phyloP scores from a whole-genome alignment of 2,113 vertebrate species.

The Speoplatyrhinus poulsoni region DNA sequence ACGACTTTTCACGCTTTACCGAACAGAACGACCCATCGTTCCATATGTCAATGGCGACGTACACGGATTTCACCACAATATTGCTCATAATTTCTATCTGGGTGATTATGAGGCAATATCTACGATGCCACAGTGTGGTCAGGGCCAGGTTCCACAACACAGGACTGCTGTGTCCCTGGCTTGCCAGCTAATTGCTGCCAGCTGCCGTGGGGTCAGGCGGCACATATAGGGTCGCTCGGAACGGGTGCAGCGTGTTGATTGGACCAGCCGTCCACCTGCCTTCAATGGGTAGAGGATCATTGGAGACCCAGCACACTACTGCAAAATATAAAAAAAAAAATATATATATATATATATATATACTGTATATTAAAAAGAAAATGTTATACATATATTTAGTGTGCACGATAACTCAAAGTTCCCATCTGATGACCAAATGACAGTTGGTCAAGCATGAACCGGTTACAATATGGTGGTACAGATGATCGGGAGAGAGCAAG shows the following conservation, averaged over 20 bases:
- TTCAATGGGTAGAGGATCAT: conserved; percentile 73
- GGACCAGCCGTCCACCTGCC: conserved; percentile 61
- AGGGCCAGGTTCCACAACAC: conserved; percentile 30
- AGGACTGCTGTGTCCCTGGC: conserved; percentile 63
- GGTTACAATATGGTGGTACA: no score
- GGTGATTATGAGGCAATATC: no score
- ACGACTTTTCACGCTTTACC: no score
- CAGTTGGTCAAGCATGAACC: no score
- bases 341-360: no score
- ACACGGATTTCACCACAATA: no score
- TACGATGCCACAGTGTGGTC: no score
- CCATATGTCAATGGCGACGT: no score
- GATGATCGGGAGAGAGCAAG: no score
- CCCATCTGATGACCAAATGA: no score
- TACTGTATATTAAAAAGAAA: background rate
- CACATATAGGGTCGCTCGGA: conserved; percentile 80
- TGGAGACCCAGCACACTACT: conserved; percentile 49
- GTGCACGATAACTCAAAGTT: background rate
- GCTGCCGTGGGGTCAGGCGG: conserved; percentile 59
- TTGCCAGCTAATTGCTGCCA: conserved; percentile 78
- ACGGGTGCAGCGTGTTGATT: conserved; percentile 74
- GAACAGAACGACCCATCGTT: no score
- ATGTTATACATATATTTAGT: background rate
- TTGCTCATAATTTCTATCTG: no score
- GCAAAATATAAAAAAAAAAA: conserved; percentile 19